These are phyloP conservation scores for Plebejus anna DNA, from an alignment of 2,888 invertebrate species.

Conservation along the genomic window DNA sequence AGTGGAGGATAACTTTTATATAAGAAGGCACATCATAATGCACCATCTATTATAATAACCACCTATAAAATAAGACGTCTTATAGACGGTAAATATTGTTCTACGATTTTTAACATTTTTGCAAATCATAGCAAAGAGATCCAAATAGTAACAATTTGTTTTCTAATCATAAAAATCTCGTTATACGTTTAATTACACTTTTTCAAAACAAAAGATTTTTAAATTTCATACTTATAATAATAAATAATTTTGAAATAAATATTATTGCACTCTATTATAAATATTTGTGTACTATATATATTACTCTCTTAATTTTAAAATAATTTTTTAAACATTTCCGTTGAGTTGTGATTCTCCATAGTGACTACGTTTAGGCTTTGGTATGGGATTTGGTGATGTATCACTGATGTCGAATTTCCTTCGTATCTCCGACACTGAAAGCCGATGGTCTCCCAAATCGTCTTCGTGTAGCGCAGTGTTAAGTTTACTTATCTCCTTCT, in stretches of 20 bases:
- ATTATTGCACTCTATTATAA: slow-evolving; percentile 17
- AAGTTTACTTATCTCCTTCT: slow-evolving; percentile 70
- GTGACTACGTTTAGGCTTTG: slow-evolving; percentile 79
- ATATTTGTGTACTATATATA: neutral
- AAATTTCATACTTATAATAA: neutral
- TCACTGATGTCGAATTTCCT: slow-evolving; percentile 73
- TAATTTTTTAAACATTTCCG: slow-evolving; percentile 38
- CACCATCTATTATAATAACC: neutral
- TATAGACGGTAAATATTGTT: neutral
- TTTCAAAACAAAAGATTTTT: neutral
- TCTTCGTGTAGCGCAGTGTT: slow-evolving; percentile 72
- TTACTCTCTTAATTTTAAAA: neutral
- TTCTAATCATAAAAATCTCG: neutral
- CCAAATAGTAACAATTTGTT: neutral
- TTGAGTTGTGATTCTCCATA: slow-evolving; percentile 57
- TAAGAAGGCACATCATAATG: neutral
- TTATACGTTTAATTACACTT: neutral
- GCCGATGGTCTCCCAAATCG: slow-evolving; percentile 54
- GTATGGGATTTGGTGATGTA: slow-evolving; percentile 78
- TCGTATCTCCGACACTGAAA: slow-evolving; percentile 73
- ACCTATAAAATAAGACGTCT: neutral
- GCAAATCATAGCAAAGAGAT: neutral
- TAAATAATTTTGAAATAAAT: slow-evolving; percentile 14
- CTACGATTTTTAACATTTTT: neutral
- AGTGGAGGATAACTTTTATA: neutral